Evolutionary conservation across 1,140 invertebrate genomes (phyloP).

Genomic region (Agrilus planipennis): DNA sequence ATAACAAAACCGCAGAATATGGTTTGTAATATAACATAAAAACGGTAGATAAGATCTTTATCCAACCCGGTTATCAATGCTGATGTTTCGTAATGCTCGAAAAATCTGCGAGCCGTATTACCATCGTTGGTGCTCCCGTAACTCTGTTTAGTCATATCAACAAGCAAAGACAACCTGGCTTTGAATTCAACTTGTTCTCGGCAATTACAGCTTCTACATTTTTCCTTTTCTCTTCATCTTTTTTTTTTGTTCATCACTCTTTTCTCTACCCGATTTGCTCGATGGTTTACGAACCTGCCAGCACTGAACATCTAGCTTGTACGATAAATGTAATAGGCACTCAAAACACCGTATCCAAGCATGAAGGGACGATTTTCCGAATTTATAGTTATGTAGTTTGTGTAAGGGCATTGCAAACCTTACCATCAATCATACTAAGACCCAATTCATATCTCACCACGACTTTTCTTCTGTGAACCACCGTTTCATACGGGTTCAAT

Average conservation of each 20-base stretch:
- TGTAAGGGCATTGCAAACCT: constrained; percentile 10
- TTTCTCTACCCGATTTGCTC: constrained; percentile 23
- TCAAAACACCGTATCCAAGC: constrained; percentile 8
- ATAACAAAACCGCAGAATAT: constrained; percentile 14
- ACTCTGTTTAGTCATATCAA: constrained; percentile 29
- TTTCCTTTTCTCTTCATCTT: constrained; percentile 21
- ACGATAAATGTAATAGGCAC: constrained; percentile 7
- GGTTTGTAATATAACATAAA: constrained; percentile 7
- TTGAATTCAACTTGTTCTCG: constrained; percentile 12
- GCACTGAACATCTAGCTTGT: constrained; percentile 5
- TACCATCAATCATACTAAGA: constrained; percentile 10
- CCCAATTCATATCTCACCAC: neutral
- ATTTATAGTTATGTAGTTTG: constrained; percentile 1
- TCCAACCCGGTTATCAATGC: constrained; percentile 26
- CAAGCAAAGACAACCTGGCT: constrained; percentile 22
- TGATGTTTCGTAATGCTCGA: constrained; percentile 19
- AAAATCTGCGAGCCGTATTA: constrained; percentile 31
- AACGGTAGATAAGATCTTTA: constrained; percentile 21
- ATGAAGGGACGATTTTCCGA: constrained; percentile 8
- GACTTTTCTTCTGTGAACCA: neutral
- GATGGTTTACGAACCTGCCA: constrained; percentile 17
- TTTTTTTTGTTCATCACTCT: constrained; percentile 19
- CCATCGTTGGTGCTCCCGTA: constrained; percentile 31
- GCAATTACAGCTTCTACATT: constrained; percentile 6
- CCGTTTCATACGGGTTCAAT: neutral